These are phyloP conservation scores for Cremastinae sp. DNA, from an alignment of 2,888 invertebrate species.

Conservation along the genomic window DNA sequence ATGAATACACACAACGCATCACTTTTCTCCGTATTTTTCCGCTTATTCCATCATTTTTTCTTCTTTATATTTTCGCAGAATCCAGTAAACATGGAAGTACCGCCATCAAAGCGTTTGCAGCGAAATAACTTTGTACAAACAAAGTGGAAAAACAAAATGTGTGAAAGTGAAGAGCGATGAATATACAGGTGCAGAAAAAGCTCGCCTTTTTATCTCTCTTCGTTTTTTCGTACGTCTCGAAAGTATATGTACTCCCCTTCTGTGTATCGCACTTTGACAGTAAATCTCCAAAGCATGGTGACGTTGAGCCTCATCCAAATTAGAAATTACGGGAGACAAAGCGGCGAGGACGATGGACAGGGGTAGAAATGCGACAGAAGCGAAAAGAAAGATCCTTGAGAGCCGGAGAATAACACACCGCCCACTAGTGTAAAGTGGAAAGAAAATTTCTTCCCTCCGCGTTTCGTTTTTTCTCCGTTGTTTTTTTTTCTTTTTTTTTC, in stretches of 20 bases:
- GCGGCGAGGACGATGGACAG: not conserved
- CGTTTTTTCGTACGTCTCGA: conserved; percentile 14
- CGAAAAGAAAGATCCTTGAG: conserved; percentile 21
- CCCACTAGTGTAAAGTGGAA: conserved; percentile 48
- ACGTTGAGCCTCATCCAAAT: conserved; percentile 51
- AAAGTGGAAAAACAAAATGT: conserved; percentile 11
- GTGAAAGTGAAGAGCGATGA: not conserved
- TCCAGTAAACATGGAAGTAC: conserved; percentile 64
- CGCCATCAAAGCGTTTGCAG: conserved; percentile 70
- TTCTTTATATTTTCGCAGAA: conserved; percentile 54
- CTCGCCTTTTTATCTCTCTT: not conserved
- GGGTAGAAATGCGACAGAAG: not conserved
- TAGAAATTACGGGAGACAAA: conserved; percentile 53
- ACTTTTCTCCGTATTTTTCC: conserved; percentile 4
- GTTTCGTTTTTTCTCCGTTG: conserved; percentile 5
- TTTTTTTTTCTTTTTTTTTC: not conserved
- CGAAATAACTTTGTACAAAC: conserved; percentile 64
- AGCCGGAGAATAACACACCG: conserved; percentile 34
- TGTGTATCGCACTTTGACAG: conserved; percentile 21
- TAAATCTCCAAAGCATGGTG: conserved; percentile 41
- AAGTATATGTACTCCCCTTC: conserved; percentile 11
- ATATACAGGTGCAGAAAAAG: not conserved
- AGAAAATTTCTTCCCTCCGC: conserved; percentile 21
- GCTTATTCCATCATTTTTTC: conserved; percentile 58
- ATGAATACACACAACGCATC: no score